Evolutionary conservation across 2,797 vertebrate species (phyloP).

Genomic region (Melanotaenia nigrans): DNA sequence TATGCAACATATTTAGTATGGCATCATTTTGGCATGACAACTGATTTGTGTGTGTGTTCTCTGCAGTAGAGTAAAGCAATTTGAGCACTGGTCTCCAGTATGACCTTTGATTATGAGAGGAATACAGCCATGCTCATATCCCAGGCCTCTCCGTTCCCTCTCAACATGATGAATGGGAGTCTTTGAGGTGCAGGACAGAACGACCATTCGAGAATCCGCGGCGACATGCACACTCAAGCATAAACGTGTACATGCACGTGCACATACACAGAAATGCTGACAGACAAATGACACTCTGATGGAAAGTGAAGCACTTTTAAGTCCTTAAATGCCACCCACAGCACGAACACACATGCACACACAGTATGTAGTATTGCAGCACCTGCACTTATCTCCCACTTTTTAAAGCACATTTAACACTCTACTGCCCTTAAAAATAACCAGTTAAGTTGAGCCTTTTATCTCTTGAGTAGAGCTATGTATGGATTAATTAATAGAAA

Average conservation of each 20-base stretch:
- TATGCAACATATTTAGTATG: conserved; percentile 36
- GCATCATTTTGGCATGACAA: conserved; percentile 46
- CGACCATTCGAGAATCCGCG: conserved; percentile 74
- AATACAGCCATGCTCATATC: conserved; percentile 74
- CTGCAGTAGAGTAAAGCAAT: conserved; percentile 81
- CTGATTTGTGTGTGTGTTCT: conserved; percentile 47
- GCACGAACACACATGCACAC: conserved; percentile 20
- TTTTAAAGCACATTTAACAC: conserved; percentile 73
- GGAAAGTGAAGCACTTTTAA: conserved; percentile 70
- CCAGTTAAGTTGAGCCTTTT: conserved; percentile 59
- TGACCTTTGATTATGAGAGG: conserved; percentile 84
- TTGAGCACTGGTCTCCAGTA: conserved; percentile 72
- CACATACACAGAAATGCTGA: conserved; percentile 46
- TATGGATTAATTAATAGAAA: conserved; percentile 69
- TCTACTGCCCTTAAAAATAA: conserved; percentile 62
- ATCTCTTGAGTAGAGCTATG: conserved; percentile 58
- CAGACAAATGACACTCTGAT: conserved; percentile 73
- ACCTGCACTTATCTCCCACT: conserved; percentile 59
- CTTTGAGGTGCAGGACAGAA: conserved; percentile 75
- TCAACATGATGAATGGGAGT: conserved; percentile 83
- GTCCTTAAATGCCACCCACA: conserved; percentile 65
- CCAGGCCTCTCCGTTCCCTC: conserved; percentile 68
- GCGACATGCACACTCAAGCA: conserved; percentile 42
- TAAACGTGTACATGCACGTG: conserved; percentile 27
- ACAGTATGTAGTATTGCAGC: conserved; percentile 29